These are phyloP conservation scores for Plagodis pulveraria DNA, from an alignment of 2,888 invertebrate species.

Conservation along the genomic window DNA sequence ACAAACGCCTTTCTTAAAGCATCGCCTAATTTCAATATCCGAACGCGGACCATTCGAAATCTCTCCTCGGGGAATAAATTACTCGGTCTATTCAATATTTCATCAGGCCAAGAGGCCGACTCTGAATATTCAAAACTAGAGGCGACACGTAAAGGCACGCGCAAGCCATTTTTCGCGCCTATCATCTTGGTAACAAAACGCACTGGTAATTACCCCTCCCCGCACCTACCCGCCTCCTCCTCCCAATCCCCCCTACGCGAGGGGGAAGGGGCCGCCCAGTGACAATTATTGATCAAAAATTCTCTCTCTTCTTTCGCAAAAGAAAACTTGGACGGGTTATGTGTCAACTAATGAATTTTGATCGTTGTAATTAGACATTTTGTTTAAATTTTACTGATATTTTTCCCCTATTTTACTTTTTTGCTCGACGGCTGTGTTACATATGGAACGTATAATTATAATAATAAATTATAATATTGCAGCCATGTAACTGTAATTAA, in stretches of 20 bases:
- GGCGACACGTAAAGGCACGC: constrained; percentile 84
- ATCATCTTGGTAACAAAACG: constrained; percentile 85
- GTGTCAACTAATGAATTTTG: constrained; percentile 78
- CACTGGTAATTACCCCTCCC: constrained; percentile 83
- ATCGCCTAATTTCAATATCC: constrained; percentile 85
- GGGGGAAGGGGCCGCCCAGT: constrained; percentile 81
- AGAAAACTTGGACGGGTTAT: constrained; percentile 86
- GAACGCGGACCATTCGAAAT: constrained; percentile 78
- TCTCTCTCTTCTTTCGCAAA: constrained; percentile 87
- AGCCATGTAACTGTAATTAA: too few species aligned
- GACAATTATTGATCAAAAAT: constrained; percentile 90
- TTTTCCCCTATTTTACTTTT: constrained; percentile 17
- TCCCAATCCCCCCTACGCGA: constrained; percentile 44
- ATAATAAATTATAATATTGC: too few species aligned
- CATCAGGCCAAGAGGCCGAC: constrained; percentile 80
- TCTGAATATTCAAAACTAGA: constrained; percentile 84
- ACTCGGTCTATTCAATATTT: constrained; percentile 84
- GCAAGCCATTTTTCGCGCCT: constrained; percentile 85
- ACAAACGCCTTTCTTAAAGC: constrained; percentile 81
- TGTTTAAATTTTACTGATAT: constrained; percentile 40
- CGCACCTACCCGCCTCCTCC: constrained; percentile 47
- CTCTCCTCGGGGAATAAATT: constrained; percentile 82
- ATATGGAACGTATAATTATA: too few species aligned
- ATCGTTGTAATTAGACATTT: constrained; percentile 79
- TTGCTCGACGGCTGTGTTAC: too few species aligned